Base-by-base conservation (phyloP, 1,140 invertebrate genomes). In the Pomacea maculata region DNA sequence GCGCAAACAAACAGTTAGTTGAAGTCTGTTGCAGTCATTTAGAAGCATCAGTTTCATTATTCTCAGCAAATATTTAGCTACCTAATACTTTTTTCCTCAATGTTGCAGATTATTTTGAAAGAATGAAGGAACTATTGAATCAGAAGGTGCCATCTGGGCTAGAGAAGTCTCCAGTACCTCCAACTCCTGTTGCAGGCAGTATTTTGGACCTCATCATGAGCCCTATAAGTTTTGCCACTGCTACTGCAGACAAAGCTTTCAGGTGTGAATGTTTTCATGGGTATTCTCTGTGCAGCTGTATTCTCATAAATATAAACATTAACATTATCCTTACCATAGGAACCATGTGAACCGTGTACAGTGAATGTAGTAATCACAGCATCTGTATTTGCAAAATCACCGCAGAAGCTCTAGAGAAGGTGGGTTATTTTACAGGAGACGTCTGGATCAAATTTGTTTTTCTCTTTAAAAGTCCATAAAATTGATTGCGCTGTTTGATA, bases 161-260 rank as follows among this genome's bases (percentile, higher is more conserved):
- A 85, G 95, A 95, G 45, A 92, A 93, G 63, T 94, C 94, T 1
- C 83, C 94, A 7, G 92, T 93, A 70, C 93, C 95, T n/a, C 95
- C 95, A 1, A 96, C 94, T 68, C 94, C 95, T 17, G 91, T 96
- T 12, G 93, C 95, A 55, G 94, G 94, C 78, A 95, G 94, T 83
- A 91, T 97, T 15, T 92, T 96, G 77, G 94, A 95, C 81, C 93
- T 98, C 81, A 94, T 97, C 70, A 92, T 95, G 82, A 93, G 94
- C 83, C 96, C 96, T 0, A 89, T 97, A 19, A 84, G 84, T 61
- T 84, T 89, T 85, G 86, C 89, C 55, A 83, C 85, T n/a, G 67
- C 81, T 11, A 72, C 74, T n/a, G 75, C 84, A 67, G 82, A 89
- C 76, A 85, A 84, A 74, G 15, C 73, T n/a, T 88, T 89, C 67